Evolutionary conservation across 2,113 vertebrate genomes (phyloP), one percentile per base, ranked within the genome.

Genomic region (Illadopsis cleaveri): DNA sequence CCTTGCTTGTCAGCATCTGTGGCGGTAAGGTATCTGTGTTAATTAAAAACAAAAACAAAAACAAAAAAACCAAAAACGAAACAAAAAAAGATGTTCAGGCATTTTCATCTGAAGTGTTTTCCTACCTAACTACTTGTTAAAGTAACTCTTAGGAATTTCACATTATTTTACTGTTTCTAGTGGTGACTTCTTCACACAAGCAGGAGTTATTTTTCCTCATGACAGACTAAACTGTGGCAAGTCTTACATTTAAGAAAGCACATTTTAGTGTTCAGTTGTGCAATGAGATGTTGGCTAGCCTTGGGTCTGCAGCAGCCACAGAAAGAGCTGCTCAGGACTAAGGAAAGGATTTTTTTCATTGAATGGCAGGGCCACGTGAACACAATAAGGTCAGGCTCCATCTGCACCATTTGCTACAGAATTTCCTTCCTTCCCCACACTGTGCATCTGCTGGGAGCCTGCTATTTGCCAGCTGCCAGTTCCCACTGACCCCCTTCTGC

Each of bases 381-480:
- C 79, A 94, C 92, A 90, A 90, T 86, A 88, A 91, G 94, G 92
- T 96, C 93, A 96, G 35, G 68, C 51, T 96, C 92, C 94, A 94
- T 97, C 93, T 96, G 94, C 20, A 90, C 50, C 13, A 33, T 73
- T 91, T 92, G 71, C 71, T 73, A 64, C 62, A 86, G 83, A 82
- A 88, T 96, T 97, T 97, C 96, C 96, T 96, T 97, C 95, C 96
- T 96, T 89, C 38, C 42, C 71, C 51, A 38, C 3, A 6, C 64
- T 81, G 54, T 1, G 5, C 87, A 93, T 96, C 87, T 95, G 92
- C 85, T 93, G 62, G 91, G 79, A 93, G 44, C 54, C 54, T 81
- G 58, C 76, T 94, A 70, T 91, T 90, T 86, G 88, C 93, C 87
- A 96, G 66, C 75, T 96, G 92, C 85, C 58, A 31, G 82, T 90